Percentiles rank a stretch among this genome's conserved stretches.
Conservation (phyloP, 2,113 vertebrate genomes). For the Sceloporus undulatus region DNA sequence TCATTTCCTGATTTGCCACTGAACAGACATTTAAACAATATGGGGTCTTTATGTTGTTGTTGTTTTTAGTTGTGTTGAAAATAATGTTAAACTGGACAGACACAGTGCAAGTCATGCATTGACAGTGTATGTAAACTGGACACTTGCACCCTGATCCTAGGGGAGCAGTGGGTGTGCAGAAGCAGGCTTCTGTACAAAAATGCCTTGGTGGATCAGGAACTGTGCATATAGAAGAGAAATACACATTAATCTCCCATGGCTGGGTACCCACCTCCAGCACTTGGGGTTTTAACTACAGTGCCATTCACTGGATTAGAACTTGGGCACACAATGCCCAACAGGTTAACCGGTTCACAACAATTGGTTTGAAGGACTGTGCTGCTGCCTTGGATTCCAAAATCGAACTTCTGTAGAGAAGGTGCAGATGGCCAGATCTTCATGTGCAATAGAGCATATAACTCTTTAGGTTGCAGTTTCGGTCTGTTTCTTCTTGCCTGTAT, state of each 20-base stretch:
- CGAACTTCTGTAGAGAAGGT: not conserved
- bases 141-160: slow-evolving; percentile 21
- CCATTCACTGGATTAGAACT: not conserved
- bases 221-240: not conserved
- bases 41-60: slow-evolving; percentile 16
- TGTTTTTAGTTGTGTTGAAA: slow-evolving; percentile 36
- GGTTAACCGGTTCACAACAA: not conserved
- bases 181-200: slow-evolving; percentile 1
- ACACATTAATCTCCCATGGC: not conserved
- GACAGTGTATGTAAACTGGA: slow-evolving; percentile 61
- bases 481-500: not conserved
- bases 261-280: not conserved
- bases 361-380: not conserved
- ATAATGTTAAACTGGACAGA: slow-evolving; percentile 59
- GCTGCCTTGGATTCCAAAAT: not conserved
- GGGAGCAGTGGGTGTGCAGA: not conserved
- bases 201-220: not conserved
- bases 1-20: not conserved
- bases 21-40: slow-evolving; percentile 33
- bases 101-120: slow-evolving; percentile 52
- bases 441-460: not conserved
- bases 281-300: not conserved
- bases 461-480: not conserved
- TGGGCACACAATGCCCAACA: not conserved
- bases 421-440: not conserved